Evolutionary conservation across 2,113 vertebrate genomes (phyloP).

Genomic region (Albula goreensis): DNA sequence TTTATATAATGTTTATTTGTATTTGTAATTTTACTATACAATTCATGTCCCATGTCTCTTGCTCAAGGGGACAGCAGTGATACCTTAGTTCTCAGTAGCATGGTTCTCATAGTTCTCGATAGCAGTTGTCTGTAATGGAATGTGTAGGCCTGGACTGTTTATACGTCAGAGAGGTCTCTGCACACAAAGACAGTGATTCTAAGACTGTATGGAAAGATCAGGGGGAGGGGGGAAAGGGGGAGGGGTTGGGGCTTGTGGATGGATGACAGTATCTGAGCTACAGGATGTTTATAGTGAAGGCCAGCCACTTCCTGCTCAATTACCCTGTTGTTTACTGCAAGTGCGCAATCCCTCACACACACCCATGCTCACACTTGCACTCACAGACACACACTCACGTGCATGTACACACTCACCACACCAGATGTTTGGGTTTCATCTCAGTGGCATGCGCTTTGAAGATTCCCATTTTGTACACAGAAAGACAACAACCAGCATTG

Average conservation of each 20-base stretch:
- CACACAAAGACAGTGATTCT: background rate
- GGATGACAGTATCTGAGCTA: slow-evolving; percentile 36
- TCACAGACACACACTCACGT: slow-evolving; percentile 24
- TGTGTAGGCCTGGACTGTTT: background rate
- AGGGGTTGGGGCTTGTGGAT: background rate
- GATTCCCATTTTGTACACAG: background rate
- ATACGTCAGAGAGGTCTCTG: background rate
- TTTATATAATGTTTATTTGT: background rate
- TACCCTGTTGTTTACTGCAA: slow-evolving; percentile 54
- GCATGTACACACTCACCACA: slow-evolving; percentile 32
- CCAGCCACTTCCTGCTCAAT: slow-evolving; percentile 53
- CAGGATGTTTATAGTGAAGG: slow-evolving; percentile 63
- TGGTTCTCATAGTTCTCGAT: background rate
- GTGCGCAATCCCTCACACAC: slow-evolving; percentile 11
- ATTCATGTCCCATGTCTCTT: too few relatives aligned
- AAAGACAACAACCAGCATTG: background rate
- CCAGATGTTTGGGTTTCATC: background rate
- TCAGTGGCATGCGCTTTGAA: background rate
- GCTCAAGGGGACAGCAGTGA: background rate
- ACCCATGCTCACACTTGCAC: slow-evolving; percentile 15
- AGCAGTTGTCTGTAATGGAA: background rate
- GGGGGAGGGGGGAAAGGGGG: background rate
- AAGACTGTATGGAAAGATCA: slow-evolving; percentile 9
- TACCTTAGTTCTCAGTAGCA: too few relatives aligned
- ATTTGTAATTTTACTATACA: too few relatives aligned